These are phyloP conservation scores for Acanthurus lineatus DNA, from an alignment of 2,797 vertebrate genomes.

Conservation along the genomic window DNA sequence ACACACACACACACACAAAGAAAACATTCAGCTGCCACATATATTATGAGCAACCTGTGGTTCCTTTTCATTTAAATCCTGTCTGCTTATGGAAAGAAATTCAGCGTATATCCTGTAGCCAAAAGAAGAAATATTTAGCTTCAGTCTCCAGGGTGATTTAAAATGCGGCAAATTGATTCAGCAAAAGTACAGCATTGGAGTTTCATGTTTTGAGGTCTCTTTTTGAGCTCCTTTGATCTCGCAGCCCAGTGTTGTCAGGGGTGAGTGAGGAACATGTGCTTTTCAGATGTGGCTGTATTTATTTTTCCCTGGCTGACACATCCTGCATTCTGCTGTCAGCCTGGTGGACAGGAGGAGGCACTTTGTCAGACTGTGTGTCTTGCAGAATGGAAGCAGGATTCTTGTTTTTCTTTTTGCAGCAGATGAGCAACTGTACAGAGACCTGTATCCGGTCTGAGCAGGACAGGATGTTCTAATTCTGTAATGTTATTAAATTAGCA, in stretches of 20 bases:
- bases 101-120: constrained; percentile 10
- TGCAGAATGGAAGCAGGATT: constrained; percentile 24
- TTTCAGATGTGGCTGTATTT: constrained; percentile 62
- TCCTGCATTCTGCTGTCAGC: constrained; percentile 55
- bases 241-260: constrained; percentile 55
- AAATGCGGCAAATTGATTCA: constrained; percentile 68
- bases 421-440: constrained; percentile 29
- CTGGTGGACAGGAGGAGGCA: constrained; percentile 42
- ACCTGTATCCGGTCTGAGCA: constrained; percentile 36
- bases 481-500: constrained; percentile 32
- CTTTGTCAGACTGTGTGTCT: constrained; percentile 47
- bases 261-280: constrained; percentile 63
- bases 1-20: neutral
- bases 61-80: neutral
- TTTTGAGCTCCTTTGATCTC: constrained; percentile 64
- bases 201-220: constrained; percentile 63
- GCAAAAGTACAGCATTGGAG: constrained; percentile 51
- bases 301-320: constrained; percentile 47
- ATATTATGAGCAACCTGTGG: neutral
- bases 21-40: neutral
- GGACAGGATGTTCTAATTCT: constrained; percentile 52
- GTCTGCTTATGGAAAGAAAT: constrained; percentile 1
- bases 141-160: constrained; percentile 55
- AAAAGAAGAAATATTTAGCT: constrained; percentile 32
- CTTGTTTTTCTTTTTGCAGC: constrained; percentile 14